Percentiles rank a stretch among this genome's conserved stretches.
Conservation (phyloP, 2,888 invertebrate species). For the Philaethria dido region DNA sequence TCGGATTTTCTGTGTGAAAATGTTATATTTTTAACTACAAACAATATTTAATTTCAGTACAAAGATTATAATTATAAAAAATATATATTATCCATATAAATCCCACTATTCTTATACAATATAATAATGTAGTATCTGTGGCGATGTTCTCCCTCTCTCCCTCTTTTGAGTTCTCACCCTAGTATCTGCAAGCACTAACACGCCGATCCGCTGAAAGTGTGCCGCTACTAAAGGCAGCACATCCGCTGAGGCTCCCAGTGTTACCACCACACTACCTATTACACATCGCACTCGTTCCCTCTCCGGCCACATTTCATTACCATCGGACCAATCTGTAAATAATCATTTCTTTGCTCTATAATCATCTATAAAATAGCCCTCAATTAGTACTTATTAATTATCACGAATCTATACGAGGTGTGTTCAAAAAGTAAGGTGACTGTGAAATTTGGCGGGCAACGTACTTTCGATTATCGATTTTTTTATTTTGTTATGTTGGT, state of each 20-base stretch:
- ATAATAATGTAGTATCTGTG: background rate
- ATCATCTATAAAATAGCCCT: background rate
- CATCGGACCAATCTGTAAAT: conserved; percentile 38
- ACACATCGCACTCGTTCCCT: conserved; percentile 55
- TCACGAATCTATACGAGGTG: background rate
- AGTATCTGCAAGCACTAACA: conserved; percentile 50
- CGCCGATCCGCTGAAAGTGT: conserved; percentile 58
- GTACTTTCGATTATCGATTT: too few species aligned
- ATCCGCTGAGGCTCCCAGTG: conserved; percentile 56
- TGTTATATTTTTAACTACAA: too few species aligned
- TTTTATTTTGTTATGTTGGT: too few species aligned
- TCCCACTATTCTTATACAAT: too few species aligned
- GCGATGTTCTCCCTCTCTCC: too few species aligned
- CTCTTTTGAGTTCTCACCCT: conserved; percentile 49
- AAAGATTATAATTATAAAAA: too few species aligned
- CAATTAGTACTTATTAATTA: background rate
- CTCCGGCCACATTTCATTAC: conserved; percentile 40
- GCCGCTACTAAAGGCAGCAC: conserved; percentile 59
- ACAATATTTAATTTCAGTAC: too few species aligned
- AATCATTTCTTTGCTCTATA: background rate
- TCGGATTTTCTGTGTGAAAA: conserved; percentile 59
- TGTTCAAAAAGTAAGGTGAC: too few species aligned
- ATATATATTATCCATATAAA: too few species aligned
- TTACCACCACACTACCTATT: conserved; percentile 54
- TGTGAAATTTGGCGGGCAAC: too few species aligned